A percentile compares a stretch with the other conserved stretches of the same genome.
These are phyloP conservation scores for Phengaris alcon DNA, from an alignment of 2,888 invertebrate species.

Conservation along the genomic window DNA sequence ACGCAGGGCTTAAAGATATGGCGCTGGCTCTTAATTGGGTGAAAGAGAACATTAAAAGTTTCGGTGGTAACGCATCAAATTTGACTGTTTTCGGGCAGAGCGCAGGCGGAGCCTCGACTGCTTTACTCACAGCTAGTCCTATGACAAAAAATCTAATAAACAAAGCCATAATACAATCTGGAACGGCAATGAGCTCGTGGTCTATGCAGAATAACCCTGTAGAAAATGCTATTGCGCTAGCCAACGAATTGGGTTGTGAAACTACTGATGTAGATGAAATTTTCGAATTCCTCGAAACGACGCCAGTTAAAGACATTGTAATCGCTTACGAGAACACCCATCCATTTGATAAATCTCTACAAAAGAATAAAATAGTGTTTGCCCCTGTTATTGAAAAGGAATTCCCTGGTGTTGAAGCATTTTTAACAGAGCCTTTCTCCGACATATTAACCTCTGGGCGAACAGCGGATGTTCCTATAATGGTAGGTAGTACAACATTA, in stretches of 20 bases:
- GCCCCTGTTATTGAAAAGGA: conserved; percentile 62
- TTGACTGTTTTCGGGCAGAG: conserved; percentile 68
- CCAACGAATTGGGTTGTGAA: conserved; percentile 58
- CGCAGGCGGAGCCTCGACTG: conserved; percentile 54
- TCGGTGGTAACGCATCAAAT: conserved; percentile 68
- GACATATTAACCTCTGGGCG: conserved; percentile 63
- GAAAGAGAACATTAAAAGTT: conserved; percentile 63
- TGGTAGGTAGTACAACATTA: conserved; percentile 60
- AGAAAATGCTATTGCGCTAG: conserved; percentile 56
- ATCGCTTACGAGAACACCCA: conserved; percentile 50
- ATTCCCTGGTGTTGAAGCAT: conserved; percentile 60
- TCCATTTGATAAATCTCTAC: conserved; percentile 38
- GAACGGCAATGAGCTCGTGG: conserved; percentile 51
- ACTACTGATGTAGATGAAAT: conserved; percentile 58
- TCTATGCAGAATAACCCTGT: conserved; percentile 56
- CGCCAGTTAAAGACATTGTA: conserved; percentile 60
- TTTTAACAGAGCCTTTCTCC: conserved; percentile 58
- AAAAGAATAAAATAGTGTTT: conserved; percentile 44
- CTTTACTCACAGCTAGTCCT: conserved; percentile 62
- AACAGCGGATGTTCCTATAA: conserved; percentile 58
- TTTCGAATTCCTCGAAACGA: conserved; percentile 58
- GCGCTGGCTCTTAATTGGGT: conserved; percentile 65
- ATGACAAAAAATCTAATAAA: conserved; percentile 57
- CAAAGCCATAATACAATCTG: conserved; percentile 67
- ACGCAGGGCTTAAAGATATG: conserved; percentile 69